These are phyloP conservation scores for Lysandra bellargus DNA, from an alignment of 2,888 invertebrate genomes.

Conservation along the genomic window DNA sequence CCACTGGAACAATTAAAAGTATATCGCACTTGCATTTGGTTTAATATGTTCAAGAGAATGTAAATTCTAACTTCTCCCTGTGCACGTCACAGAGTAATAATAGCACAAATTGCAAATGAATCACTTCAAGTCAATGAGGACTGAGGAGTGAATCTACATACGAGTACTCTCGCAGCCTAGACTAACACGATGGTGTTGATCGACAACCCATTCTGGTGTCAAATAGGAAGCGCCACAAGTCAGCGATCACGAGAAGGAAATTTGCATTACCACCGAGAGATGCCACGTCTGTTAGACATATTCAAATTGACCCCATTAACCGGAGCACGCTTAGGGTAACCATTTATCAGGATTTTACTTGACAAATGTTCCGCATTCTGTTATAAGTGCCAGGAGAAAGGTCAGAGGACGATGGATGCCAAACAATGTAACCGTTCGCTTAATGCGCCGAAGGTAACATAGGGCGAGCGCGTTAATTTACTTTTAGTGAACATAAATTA, in stretches of 20 bases:
- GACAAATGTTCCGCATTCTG: slow-evolving; percentile 29
- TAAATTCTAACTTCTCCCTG: neutral
- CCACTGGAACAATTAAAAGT: slow-evolving; percentile 76
- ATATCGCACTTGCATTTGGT: neutral
- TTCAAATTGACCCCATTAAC: slow-evolving; percentile 65
- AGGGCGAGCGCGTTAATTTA: slow-evolving; percentile 9
- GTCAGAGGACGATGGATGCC: slow-evolving; percentile 16
- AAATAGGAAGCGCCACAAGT: slow-evolving; percentile 59
- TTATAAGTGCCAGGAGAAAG: slow-evolving; percentile 23
- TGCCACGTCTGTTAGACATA: slow-evolving; percentile 56
- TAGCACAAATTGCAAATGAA: neutral
- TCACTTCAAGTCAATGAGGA: neutral
- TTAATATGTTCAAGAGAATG: neutral
- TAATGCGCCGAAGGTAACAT: neutral
- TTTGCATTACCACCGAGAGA: slow-evolving; percentile 49
- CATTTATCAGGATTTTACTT: slow-evolving; percentile 31
- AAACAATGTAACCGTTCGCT: slow-evolving; percentile 40
- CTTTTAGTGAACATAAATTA: neutral
- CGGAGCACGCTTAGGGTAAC: slow-evolving; percentile 46
- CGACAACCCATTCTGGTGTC: slow-evolving; percentile 61
- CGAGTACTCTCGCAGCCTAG: neutral
- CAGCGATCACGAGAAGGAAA: slow-evolving; percentile 54
- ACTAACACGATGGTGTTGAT: slow-evolving; percentile 49
- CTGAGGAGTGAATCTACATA: neutral
- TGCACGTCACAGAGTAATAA: neutral